These are phyloP conservation scores for Drosophila nannoptera DNA, from an alignment of 1,140 invertebrate genomes.

Conservation along the genomic window DNA sequence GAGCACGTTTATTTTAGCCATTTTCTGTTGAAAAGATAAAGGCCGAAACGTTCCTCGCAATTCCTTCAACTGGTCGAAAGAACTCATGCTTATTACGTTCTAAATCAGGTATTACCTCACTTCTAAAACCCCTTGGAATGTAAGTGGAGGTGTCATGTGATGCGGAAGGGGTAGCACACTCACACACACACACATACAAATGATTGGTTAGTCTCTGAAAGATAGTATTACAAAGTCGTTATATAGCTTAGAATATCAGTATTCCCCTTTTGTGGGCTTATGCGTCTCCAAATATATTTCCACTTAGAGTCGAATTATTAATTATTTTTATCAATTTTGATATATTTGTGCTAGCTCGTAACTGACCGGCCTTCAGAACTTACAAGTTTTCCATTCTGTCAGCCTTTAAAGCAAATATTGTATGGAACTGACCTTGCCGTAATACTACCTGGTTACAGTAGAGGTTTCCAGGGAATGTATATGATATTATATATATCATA, in stretches of 20 bases:
- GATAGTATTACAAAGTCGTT: too few species aligned
- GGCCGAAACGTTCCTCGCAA: constrained; percentile 6
- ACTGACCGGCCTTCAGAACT: constrained; percentile 7
- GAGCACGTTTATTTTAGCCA: constrained; percentile 21
- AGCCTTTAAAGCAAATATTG: neutral
- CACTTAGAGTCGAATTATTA: too few species aligned
- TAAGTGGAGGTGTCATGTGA: too few species aligned
- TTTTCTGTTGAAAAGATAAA: constrained; percentile 14
- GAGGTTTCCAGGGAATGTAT: too few species aligned
- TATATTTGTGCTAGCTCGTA: neutral
- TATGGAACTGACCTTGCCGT: constrained; percentile 6
- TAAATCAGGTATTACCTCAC: constrained; percentile 7
- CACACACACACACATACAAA: too few species aligned
- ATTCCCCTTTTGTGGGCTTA: too few species aligned
- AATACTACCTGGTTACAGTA: neutral
- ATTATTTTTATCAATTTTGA: neutral
- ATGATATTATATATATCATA: neutral
- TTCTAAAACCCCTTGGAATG: neutral
- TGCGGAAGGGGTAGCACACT: too few species aligned
- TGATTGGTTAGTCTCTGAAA: too few species aligned
- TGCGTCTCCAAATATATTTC: too few species aligned
- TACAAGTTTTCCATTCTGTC: constrained; percentile 11
- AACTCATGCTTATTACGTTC: constrained; percentile 5
- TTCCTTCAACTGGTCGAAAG: constrained; percentile 7
- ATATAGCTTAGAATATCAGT: too few species aligned